These are phyloP conservation scores for Bubo scandiacus DNA, from an alignment of 2,113 vertebrate species.

Conservation along the genomic window DNA sequence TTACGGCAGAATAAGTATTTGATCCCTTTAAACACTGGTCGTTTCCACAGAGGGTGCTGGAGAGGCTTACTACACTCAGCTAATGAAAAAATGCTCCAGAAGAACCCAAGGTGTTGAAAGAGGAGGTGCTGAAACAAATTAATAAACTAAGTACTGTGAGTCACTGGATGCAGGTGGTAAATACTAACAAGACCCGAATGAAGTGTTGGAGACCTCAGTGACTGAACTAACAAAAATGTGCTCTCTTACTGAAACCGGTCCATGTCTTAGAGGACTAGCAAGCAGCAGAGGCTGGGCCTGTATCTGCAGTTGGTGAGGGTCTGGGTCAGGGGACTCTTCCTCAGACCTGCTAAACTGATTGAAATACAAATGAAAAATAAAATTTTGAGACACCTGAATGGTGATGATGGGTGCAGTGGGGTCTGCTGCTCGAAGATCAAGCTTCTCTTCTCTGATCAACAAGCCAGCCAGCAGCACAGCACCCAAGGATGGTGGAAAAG, in stretches of 20 bases:
- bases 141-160: background rate
- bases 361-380: background rate
- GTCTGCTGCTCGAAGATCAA: background rate
- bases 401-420: no score
- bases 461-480: background rate
- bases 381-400: background rate
- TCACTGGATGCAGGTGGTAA: background rate
- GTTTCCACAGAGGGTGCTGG: background rate
- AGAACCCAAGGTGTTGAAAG: background rate
- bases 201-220: background rate
- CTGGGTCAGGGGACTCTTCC: background rate
- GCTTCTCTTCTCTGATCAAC: rapidly evolving
- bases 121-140: background rate
- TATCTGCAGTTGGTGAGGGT: rapidly evolving
- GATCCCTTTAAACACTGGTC: background rate
- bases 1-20: background rate
- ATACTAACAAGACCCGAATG: background rate
- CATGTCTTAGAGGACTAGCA: background rate
- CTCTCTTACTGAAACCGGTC: background rate
- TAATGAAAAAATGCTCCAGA: background rate
- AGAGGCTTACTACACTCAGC: background rate
- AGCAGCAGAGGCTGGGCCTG: background rate
- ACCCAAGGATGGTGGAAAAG: background rate
- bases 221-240: background rate
- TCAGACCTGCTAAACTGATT: background rate